Percentiles rank a stretch among this genome's conserved stretches.
These are phyloP conservation scores for Rhinopomastus cyanomelas DNA, from an alignment of 2,113 vertebrate species.

Conservation along the genomic window DNA sequence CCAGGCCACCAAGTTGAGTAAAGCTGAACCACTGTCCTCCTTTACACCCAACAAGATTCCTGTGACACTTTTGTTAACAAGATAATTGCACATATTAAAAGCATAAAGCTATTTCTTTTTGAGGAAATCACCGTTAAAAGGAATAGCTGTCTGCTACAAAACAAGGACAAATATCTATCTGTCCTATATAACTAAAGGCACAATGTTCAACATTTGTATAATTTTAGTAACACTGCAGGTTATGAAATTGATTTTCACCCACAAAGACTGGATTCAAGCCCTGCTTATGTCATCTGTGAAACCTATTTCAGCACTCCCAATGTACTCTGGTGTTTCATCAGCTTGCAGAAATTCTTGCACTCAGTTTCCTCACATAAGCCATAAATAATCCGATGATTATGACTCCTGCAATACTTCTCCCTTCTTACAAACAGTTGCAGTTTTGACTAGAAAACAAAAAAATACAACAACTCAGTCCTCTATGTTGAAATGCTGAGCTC, in stretches of 20 bases:
- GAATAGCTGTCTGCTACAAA: not conserved
- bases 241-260: not conserved
- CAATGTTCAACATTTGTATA: not conserved
- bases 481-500: not conserved
- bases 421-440: not conserved
- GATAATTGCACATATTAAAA: not conserved
- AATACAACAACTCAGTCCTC: not conserved
- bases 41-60: not conserved
- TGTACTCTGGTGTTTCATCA: not conserved
- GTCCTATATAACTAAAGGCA: not conserved
- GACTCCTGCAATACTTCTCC: not conserved
- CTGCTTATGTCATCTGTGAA: not conserved
- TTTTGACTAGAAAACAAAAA: not conserved
- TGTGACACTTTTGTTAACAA: not conserved
- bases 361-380: not conserved
- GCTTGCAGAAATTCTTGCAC: slow-evolving; percentile 15
- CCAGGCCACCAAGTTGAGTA: fast-evolving
- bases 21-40: not conserved
- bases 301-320: not conserved
- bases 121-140: not conserved
- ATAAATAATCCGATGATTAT: not conserved
- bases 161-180: not conserved
- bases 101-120: not conserved
- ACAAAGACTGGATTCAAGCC: not conserved
- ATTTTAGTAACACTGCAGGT: not conserved